phyloP scores from a whole-genome alignment of 2,797 vertebrate genomes.

The Sebastiscus tertius region DNA sequence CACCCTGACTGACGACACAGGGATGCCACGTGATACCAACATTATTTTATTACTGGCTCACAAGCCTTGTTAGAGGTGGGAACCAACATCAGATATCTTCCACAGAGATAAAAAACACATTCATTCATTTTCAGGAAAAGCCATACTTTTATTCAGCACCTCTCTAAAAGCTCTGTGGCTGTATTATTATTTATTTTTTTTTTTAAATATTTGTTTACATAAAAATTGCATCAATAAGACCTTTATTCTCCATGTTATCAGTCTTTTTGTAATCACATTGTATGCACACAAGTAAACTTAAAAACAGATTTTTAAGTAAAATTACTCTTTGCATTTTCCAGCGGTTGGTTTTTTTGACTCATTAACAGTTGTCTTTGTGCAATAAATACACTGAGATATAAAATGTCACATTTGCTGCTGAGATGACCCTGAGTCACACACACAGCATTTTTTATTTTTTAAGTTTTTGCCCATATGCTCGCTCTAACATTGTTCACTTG shows the following conservation, averaged over 20 bases:
- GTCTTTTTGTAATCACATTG: not conserved
- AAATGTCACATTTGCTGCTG: constrained; percentile 1
- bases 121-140: too few relatives aligned
- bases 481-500: constrained; percentile 18
- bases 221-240: too few relatives aligned
- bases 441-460: not conserved
- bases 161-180: too few relatives aligned
- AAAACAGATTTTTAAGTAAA: not conserved
- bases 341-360: not conserved
- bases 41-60: too few relatives aligned
- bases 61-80: too few relatives aligned
- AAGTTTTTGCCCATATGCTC: constrained; percentile 1
- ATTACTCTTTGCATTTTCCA: not conserved
- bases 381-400: not conserved
- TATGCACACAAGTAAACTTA: not conserved
- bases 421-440: constrained; percentile 2
- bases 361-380: not conserved
- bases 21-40: too few relatives aligned
- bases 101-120: too few relatives aligned
- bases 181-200: too few relatives aligned
- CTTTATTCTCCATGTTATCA: not conserved
- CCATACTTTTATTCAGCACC: too few relatives aligned
- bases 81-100: too few relatives aligned
- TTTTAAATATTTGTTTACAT: too few relatives aligned
- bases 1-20: too few relatives aligned